Base-by-base conservation (phyloP, 2,888 invertebrate genomes). In the Mayetiola destructor region DNA sequence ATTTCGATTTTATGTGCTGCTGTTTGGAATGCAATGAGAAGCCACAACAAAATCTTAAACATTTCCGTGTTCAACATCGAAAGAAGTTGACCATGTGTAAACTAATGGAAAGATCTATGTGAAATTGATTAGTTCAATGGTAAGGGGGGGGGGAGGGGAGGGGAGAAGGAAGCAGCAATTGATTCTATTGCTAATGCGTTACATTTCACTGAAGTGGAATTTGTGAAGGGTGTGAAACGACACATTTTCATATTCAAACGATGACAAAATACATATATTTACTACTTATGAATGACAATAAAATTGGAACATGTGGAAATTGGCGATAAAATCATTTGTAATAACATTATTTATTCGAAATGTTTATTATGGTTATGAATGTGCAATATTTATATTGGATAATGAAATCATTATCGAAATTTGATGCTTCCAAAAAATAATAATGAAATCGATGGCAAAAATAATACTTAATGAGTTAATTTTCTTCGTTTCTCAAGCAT, bases 101-200 rank as follows among this genome's bases (percentile, higher is more conserved):
- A 48, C 27, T 48, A 48, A 48, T 48, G n/a, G 48, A 48, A 48
- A 48, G 48, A 48, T 48, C 48, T 48, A 48, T 48, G 48, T 4
- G 48, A 48, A 48, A 27, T 27, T 48, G 48, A 48, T 48, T 48
- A 48, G 48, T 48, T 48, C 27, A 48, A 48, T 23, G 48, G 48
- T n/a, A n/a, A n/a, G n/a, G n/a, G n/a, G n/a, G n/a, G n/a, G n/a
- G n/a, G n/a, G n/a, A n/a, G n/a, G n/a, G n/a, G n/a, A n/a, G n/a
- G n/a, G n/a, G n/a, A n/a, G n/a, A n/a, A n/a, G n/a, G n/a, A n/a
- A n/a, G n/a, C n/a, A 27, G 48, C 48, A 48, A 48, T 48, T 48
- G 8, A 23, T 27, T 27, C 48, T 48, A 48, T 48, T 48, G 27
- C 27, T 48, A n/a, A 3, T 27, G 29, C 3, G 48, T n/a, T 27